Conservation (phyloP, 2,797 vertebrate species). For the Glossophaga mutica region DNA sequence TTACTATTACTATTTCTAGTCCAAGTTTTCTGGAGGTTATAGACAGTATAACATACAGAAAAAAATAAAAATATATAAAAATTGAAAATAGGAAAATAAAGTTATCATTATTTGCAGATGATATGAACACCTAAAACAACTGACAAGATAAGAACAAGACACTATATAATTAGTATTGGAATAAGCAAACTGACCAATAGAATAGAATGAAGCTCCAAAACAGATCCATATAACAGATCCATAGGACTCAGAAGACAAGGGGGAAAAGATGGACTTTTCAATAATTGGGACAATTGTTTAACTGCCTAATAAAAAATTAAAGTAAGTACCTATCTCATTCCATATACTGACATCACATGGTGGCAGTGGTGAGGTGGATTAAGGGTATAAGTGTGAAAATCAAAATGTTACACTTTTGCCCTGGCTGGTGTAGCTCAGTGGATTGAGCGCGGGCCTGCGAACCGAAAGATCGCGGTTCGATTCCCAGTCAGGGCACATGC, state of each 20-base stretch:
- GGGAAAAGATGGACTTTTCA: neutral
- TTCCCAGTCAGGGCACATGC: too few relatives aligned
- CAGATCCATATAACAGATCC: neutral
- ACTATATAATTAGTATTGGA: neutral
- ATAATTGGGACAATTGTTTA: neutral
- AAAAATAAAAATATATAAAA: neutral
- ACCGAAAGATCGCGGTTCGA: too few relatives aligned
- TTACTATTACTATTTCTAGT: neutral
- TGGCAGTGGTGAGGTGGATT: neutral
- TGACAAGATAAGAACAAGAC: neutral
- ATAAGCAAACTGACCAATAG: neutral
- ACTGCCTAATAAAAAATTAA: neutral
- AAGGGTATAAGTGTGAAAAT: neutral
- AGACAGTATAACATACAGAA: neutral
- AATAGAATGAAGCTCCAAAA: neutral
- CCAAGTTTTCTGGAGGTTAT: neutral
- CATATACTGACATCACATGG: neutral
- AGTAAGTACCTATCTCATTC: neutral
- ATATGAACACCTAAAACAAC: neutral
- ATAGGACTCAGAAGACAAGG: neutral
- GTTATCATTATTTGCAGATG: neutral
- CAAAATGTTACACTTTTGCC: conserved; percentile 2
- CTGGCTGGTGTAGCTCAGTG: too few relatives aligned
- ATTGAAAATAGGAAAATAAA: neutral
- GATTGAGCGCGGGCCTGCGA: too few relatives aligned